phyloP scores from a whole-genome alignment of 2,888 invertebrate genomes.

The Erebia ligea region DNA sequence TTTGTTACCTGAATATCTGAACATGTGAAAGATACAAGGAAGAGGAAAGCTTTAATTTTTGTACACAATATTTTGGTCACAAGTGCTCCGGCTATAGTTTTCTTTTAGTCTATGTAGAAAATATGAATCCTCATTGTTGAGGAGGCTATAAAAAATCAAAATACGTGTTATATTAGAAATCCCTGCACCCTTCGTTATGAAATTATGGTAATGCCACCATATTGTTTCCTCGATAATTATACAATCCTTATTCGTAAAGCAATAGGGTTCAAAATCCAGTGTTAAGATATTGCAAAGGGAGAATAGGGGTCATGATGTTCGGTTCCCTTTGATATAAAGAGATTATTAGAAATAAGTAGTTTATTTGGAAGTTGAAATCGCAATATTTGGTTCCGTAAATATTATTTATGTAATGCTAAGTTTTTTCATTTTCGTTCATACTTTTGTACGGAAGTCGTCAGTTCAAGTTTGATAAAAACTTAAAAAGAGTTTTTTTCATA shows the following conservation, averaged over 20 bases:
- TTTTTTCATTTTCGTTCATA: background rate
- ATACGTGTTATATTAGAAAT: constrained; percentile 74
- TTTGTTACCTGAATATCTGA: too few species aligned
- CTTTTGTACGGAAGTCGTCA: background rate
- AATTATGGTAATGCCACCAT: constrained; percentile 70
- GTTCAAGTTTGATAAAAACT: background rate
- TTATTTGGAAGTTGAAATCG: background rate
- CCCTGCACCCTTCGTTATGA: constrained; percentile 72
- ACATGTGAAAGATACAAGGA: too few species aligned
- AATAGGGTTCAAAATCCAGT: constrained; percentile 41
- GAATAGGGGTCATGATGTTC: constrained; percentile 52
- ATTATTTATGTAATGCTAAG: background rate
- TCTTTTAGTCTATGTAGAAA: constrained; percentile 44
- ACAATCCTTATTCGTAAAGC: constrained; percentile 38
- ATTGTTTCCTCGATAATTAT: constrained; percentile 33
- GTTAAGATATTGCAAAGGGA: constrained; percentile 28
- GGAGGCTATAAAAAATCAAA: constrained; percentile 65
- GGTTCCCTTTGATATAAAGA: constrained; percentile 61
- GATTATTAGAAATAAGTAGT: constrained; percentile 63
- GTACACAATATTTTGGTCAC: background rate
- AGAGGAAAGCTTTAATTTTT: too few species aligned
- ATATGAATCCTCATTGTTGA: constrained; percentile 58
- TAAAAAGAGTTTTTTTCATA: background rate
- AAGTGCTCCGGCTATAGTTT: background rate
- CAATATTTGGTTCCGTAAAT: constrained; percentile 21